Evolutionary conservation across 2,888 invertebrate species (phyloP), one percentile per base, ranked within the genome.

Genomic region (Metacarcinus magister): DNA sequence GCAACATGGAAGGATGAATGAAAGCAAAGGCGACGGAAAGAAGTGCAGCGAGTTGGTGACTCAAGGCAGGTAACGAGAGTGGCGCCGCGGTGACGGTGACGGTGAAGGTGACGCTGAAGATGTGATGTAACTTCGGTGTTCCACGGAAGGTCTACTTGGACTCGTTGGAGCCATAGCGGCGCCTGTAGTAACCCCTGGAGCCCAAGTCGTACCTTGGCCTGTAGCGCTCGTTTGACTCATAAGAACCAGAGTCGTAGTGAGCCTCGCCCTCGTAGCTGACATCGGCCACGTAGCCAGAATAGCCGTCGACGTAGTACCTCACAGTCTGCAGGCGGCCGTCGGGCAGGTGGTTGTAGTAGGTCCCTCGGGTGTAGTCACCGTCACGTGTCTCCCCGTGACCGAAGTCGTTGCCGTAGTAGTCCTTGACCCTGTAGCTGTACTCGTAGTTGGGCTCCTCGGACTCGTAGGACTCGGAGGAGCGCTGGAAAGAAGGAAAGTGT

Each of bases 211-310:
- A 93, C 54, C 39, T 39, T 39, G 39, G 39, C 39, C 39, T 39
- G 54, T 54, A 54, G 54, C 13, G 16, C 54, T 54, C 54, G 54
- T 67, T 67, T 16, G 87, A 87, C n/a, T 87, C 87, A 39, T 39
- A 39, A 82, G 93, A 75, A 23, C 43, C 93, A 39, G n/a, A 39
- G 39, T 39, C 39, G 39, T 39, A 39, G 2, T 39, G 39, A 39
- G 39, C 39, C 39, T 39, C 39, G 39, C 39, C 39, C 39, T 96
- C 95, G 94, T 95, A 96, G 87, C 48, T 92, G 32, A 96, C 95
- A n/a, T 95, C 87, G 7, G 96, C 94, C 48, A 96, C 95, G 94
- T 92, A 96, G 89, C 96, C 96, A 28, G 95, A 95, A 82, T 96
- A 91, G 13, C 95, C 95, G 92, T 94, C 94, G 13, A 96, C 95